Evolutionary conservation across 2,113 vertebrate genomes (phyloP).

Genomic region (Halichoerus grypus): DNA sequence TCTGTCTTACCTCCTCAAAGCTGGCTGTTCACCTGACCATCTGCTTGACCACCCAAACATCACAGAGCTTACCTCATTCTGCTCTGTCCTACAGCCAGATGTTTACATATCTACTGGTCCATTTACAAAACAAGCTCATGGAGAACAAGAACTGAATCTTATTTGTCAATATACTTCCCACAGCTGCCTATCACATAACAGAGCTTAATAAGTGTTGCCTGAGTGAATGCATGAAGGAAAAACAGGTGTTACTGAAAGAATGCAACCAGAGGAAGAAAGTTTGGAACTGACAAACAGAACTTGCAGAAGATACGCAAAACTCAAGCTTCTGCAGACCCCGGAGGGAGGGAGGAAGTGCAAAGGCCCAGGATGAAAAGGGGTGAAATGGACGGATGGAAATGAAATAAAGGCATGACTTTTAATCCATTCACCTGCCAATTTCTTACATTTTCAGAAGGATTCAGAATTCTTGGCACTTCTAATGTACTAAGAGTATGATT

Average conservation of each 20-base stretch:
- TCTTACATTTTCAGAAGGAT: not conserved
- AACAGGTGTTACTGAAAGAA: not conserved
- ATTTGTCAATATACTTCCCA: not conserved
- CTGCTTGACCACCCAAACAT: not conserved
- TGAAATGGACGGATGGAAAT: not conserved
- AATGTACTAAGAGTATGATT: not conserved
- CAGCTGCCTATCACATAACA: not conserved
- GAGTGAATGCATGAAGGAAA: not conserved
- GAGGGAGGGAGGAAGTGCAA: not conserved
- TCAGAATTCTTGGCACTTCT: constrained; percentile 3
- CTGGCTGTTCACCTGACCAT: not conserved
- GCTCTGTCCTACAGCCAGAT: not conserved
- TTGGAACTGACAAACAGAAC: not conserved
- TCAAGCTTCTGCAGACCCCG: not conserved
- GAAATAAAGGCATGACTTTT: not conserved
- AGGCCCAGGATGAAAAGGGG: not conserved
- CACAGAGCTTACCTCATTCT: not conserved
- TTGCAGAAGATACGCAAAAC: not conserved
- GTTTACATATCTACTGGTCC: not conserved
- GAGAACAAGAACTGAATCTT: not conserved
- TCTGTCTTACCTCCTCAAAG: not conserved
- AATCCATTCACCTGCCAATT: not conserved
- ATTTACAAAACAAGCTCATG: not conserved
- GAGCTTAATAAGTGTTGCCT: not conserved
- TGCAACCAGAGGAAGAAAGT: not conserved